Evolutionary conservation across 2,888 invertebrate genomes (phyloP).

Genomic region (Ophioninae sp.): DNA sequence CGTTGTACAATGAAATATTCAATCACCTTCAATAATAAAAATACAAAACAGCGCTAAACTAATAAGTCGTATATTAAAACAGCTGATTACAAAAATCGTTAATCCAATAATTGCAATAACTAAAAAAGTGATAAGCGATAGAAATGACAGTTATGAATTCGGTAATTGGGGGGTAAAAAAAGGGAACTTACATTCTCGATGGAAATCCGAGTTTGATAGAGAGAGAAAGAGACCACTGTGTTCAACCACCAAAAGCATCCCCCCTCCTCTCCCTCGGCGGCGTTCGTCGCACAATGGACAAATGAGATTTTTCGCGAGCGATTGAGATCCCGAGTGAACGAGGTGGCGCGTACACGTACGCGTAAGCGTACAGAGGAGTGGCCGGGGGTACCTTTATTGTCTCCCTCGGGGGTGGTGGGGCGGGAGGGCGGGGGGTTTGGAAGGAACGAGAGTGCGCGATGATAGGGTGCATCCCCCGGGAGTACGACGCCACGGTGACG

Average conservation of each 20-base stretch:
- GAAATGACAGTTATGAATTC: too few relatives aligned
- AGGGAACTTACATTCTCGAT: too few relatives aligned
- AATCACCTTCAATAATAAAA: too few relatives aligned
- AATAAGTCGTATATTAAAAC: too few relatives aligned
- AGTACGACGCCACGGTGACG: constrained; percentile 49
- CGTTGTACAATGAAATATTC: too few relatives aligned
- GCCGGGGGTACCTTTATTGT: constrained; percentile 73
- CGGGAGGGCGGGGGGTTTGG: constrained; percentile 65
- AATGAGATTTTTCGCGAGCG: constrained; percentile 80
- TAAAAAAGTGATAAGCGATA: too few relatives aligned
- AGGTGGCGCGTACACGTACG: constrained; percentile 41
- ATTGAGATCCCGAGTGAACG: constrained; percentile 75
- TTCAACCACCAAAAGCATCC: too few relatives aligned
- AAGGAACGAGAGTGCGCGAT: constrained; percentile 73
- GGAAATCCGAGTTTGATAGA: background rate
- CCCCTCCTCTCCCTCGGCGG: background rate
- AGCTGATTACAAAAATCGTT: too few relatives aligned
- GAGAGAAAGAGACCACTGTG: constrained; percentile 49
- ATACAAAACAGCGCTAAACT: too few relatives aligned
- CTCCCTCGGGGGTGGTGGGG: constrained; percentile 72
- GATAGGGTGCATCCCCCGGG: constrained; percentile 79
- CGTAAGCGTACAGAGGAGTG: constrained; percentile 18
- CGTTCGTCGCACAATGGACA: constrained; percentile 75
- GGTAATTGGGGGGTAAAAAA: too few relatives aligned
- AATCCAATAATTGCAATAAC: too few relatives aligned